These are phyloP conservation scores for Silurus aristotelis DNA, from an alignment of 2,797 vertebrate genomes.

Conservation along the genomic window DNA sequence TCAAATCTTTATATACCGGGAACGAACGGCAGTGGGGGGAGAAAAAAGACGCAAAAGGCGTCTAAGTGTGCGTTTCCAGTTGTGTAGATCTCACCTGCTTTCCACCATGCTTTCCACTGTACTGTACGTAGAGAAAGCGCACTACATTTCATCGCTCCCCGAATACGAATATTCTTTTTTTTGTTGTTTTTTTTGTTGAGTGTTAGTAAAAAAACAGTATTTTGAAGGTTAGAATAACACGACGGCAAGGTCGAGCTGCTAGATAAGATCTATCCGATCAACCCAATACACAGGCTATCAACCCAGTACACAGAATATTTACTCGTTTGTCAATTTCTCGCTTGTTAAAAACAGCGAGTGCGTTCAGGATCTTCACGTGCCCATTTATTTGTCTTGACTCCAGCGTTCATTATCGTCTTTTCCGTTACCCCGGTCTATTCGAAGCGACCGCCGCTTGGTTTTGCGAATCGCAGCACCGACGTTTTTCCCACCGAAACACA, in stretches of 20 bases:
- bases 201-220: neutral
- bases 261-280: neutral
- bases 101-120: neutral
- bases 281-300: neutral
- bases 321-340: neutral
- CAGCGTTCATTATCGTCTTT: neutral
- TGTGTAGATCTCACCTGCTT: neutral
- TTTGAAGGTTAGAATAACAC: neutral
- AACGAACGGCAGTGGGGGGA: neutral
- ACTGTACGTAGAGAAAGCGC: neutral
- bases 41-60: neutral
- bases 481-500: slow-evolving; percentile 64
- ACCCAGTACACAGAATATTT: slow-evolving; percentile 8
- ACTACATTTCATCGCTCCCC: neutral
- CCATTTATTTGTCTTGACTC: neutral
- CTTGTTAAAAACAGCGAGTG: neutral
- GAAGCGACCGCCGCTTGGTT: too few relatives aligned
- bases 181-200: too few relatives aligned
- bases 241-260: neutral
- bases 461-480: neutral
- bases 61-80: slow-evolving; percentile 5
- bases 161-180: too few relatives aligned
- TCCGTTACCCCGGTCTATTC: too few relatives aligned
- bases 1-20: neutral
- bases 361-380: too few relatives aligned